Percentiles rank a stretch among this genome's conserved stretches.
Conservation (phyloP, 2,797 vertebrate genomes). For the Huso huso region DNA sequence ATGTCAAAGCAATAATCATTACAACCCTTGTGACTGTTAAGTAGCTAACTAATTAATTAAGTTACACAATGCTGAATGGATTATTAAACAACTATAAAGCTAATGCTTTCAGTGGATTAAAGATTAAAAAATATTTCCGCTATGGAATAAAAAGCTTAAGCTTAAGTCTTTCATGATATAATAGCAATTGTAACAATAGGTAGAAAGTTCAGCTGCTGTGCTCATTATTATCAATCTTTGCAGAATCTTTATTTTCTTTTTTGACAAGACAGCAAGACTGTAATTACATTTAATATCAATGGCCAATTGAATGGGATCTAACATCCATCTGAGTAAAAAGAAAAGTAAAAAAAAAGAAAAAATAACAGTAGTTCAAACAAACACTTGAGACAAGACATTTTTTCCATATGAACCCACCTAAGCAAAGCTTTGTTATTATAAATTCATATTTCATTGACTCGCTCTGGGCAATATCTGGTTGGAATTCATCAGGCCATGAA, state of each 20-base stretch:
- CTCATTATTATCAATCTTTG: slow-evolving; percentile 22
- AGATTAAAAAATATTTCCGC: slow-evolving; percentile 6
- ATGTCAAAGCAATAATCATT: too few species aligned
- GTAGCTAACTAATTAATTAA: background rate
- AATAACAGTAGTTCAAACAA: slow-evolving; percentile 35
- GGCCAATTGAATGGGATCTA: slow-evolving; percentile 33
- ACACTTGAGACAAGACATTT: slow-evolving; percentile 32
- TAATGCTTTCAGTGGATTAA: background rate
- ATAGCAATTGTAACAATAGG: background rate
- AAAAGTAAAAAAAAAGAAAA: slow-evolving; percentile 30
- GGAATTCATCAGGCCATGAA: slow-evolving; percentile 43
- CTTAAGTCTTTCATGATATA: background rate
- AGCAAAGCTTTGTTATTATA: slow-evolving; percentile 42
- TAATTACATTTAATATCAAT: slow-evolving; percentile 33
- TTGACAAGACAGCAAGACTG: slow-evolving; percentile 21
- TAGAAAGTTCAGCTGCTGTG: background rate
- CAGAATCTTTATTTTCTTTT: slow-evolving; percentile 23
- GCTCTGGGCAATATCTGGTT: slow-evolving; percentile 41
- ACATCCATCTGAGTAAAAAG: slow-evolving; percentile 36
- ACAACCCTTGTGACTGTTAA: too few species aligned
- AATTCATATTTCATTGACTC: slow-evolving; percentile 41
- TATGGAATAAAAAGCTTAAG: slow-evolving; percentile 2
- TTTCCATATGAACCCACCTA: slow-evolving; percentile 41
- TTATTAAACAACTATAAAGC: background rate
- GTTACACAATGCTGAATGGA: background rate